phyloP scores from a whole-genome alignment of 2,113 vertebrate genomes.

The Lipophrys pholis region DNA sequence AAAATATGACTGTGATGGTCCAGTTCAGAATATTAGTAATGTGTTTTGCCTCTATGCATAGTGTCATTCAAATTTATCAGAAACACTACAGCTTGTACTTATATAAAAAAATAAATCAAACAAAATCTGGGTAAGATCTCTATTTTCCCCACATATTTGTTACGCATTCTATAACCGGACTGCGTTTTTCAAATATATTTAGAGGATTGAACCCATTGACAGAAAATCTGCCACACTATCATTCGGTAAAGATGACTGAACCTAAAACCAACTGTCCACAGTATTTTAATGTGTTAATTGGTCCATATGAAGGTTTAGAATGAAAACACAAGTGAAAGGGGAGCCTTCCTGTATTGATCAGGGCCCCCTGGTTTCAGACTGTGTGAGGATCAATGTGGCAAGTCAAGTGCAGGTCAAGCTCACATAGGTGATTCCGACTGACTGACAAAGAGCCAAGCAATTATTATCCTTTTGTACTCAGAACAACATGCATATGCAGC shows the following conservation, averaged over 20 bases:
- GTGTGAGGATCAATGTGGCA: constrained; percentile 54
- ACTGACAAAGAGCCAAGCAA: constrained; percentile 46
- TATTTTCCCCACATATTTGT: too few relatives aligned
- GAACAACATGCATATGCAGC: constrained; percentile 5
- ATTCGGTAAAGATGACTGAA: background rate
- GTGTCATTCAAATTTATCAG: too few relatives aligned
- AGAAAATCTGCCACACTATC: too few relatives aligned
- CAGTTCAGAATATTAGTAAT: background rate
- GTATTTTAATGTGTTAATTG: constrained; percentile 33
- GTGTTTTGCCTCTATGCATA: too few relatives aligned
- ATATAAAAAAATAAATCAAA: too few relatives aligned
- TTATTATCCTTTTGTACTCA: constrained; percentile 44
- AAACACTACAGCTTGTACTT: too few relatives aligned
- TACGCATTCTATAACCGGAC: too few relatives aligned
- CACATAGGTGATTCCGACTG: background rate
- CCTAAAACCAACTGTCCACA: constrained; percentile 16
- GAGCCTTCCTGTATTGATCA: constrained; percentile 36
- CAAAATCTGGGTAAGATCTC: too few relatives aligned
- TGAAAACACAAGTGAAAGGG: constrained; percentile 54
- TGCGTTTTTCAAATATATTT: too few relatives aligned
- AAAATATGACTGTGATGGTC: background rate
- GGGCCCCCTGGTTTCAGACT: constrained; percentile 28
- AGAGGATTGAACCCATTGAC: too few relatives aligned
- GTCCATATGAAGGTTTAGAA: constrained; percentile 27
- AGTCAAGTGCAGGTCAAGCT: constrained; percentile 58